Percentiles rank a stretch among this genome's conserved stretches.
Evolutionary conservation across 2,888 invertebrate species (phyloP).

Genomic region (Sycophila texana): DNA sequence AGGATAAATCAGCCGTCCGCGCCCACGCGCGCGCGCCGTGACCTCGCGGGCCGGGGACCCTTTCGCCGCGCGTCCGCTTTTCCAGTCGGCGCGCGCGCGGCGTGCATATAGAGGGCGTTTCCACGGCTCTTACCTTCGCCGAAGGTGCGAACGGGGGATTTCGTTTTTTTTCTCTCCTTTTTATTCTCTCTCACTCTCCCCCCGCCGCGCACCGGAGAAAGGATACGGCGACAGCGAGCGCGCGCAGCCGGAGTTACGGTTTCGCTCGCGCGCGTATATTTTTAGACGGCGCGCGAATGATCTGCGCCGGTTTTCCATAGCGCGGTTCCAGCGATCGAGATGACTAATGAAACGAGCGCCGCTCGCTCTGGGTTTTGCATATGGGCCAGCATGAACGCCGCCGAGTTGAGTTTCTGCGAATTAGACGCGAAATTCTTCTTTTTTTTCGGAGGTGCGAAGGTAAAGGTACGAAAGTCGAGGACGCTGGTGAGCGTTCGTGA

Average conservation of each 20-base stretch:
- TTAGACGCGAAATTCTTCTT: too few relatives aligned
- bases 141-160: conserved; percentile 13
- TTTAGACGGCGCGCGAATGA: too few relatives aligned
- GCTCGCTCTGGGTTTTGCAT: too few relatives aligned
- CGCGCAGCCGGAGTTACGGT: conserved; percentile 3
- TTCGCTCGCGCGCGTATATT: not conserved
- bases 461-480: not conserved
- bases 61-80: conserved; percentile 30
- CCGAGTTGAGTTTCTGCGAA: too few relatives aligned
- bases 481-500: conserved; percentile 9
- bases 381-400: too few relatives aligned
- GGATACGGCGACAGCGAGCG: not conserved
- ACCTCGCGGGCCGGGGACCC: conserved; percentile 38
- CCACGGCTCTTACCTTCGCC: conserved; percentile 34
- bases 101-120: conserved; percentile 31
- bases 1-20: conserved; percentile 37
- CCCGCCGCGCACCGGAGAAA: not conserved
- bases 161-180: not conserved
- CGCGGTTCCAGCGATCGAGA: too few relatives aligned
- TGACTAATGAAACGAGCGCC: too few relatives aligned
- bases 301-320: too few relatives aligned
- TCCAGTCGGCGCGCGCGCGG: conserved; percentile 2
- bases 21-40: conserved; percentile 36
- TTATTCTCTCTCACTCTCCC: not conserved
- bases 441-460: too few relatives aligned